Evolutionary conservation across 2,888 invertebrate species (phyloP), one percentile per base, ranked within the genome.

Genomic region (Syrphus vitripennis): DNA sequence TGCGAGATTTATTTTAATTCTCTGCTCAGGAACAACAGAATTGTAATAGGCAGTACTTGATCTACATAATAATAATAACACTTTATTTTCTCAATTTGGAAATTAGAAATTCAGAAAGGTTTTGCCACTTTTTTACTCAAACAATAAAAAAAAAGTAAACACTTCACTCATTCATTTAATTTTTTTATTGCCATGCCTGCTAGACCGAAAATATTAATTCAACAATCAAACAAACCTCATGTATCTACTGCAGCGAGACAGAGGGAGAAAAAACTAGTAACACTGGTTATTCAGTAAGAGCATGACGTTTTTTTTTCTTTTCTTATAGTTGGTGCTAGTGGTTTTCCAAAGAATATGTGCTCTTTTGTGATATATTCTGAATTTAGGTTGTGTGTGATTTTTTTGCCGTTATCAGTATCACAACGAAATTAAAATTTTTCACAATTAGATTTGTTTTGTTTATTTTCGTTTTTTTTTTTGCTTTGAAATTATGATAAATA

Each of bases 231-330:
- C 19, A 9, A 34, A 37, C 7, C 14, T 5, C 12, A 19, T 3
- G 0, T 10, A 2, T 6, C 34, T n/a, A 21, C 31, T 21, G 5
- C n/a, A 9, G 7, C n/a, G n/a, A n/a, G 67, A 21, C 16, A 67
- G 50, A 67, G 50, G 34, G 67, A 67, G 67, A 67, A 24, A 7
- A 48, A 50, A 50, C 67, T 67, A 48, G 19, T 48, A 48, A 31
- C 65, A 67, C 45, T 50, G 34, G 31, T 67, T 67, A 24, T 50
- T 50, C 50, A 67, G 50, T 67, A 24, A 16, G 14, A 34, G 21
- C 31, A 21, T 5, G 2, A n/a, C 40, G 21, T 67, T 31, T 34
- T 65, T 19, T 67, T 34, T 34, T 21, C 21, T n/a, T 48, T 34
- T 34, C 37, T 21, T 9, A 50, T 1, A 19, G 24, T 19, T 65